Evolutionary conservation across 2,888 invertebrate genomes (phyloP).

Genomic region (Lathronympha strigana): DNA sequence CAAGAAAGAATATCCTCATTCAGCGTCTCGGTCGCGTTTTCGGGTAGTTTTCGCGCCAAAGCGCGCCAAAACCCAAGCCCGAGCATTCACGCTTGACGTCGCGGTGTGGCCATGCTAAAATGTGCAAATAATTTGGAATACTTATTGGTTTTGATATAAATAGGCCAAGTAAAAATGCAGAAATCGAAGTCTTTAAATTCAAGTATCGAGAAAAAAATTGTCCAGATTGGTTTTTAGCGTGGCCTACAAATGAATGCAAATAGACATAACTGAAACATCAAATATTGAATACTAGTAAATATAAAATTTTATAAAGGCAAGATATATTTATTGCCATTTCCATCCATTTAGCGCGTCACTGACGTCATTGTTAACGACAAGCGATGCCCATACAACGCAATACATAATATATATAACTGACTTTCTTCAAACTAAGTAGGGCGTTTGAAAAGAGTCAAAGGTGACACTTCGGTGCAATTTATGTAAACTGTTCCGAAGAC

Average conservation of each 20-base stretch:
- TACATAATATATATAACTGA: slow-evolving; percentile 46
- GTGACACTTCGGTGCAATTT: slow-evolving; percentile 51
- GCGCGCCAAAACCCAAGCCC: slow-evolving; percentile 80
- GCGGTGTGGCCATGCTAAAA: slow-evolving; percentile 60
- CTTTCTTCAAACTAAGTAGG: slow-evolving; percentile 28
- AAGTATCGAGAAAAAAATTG: background rate
- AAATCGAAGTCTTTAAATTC: background rate
- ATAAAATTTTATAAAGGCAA: background rate
- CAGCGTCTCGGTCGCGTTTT: slow-evolving; percentile 27
- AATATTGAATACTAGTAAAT: background rate
- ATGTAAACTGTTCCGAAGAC: slow-evolving; percentile 48
- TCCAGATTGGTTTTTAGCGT: slow-evolving; percentile 47
- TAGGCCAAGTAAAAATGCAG: background rate
- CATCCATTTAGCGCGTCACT: slow-evolving; percentile 60
- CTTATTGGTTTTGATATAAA: background rate
- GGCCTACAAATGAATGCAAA: slow-evolving; percentile 48
- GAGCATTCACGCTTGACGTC: slow-evolving; percentile 82
- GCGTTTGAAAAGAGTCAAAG: slow-evolving; percentile 56
- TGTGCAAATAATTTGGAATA: slow-evolving; percentile 47
- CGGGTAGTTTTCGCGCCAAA: slow-evolving; percentile 46
- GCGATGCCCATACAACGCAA: slow-evolving; percentile 80
- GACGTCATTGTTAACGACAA: slow-evolving; percentile 81
- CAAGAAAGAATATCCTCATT: slow-evolving; percentile 24
- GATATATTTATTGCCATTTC: slow-evolving; percentile 44
- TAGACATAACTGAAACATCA: slow-evolving; percentile 16